These are phyloP conservation scores for Zosterops hypoxanthus DNA, from an alignment of 2,113 vertebrate species.

Conservation along the genomic window DNA sequence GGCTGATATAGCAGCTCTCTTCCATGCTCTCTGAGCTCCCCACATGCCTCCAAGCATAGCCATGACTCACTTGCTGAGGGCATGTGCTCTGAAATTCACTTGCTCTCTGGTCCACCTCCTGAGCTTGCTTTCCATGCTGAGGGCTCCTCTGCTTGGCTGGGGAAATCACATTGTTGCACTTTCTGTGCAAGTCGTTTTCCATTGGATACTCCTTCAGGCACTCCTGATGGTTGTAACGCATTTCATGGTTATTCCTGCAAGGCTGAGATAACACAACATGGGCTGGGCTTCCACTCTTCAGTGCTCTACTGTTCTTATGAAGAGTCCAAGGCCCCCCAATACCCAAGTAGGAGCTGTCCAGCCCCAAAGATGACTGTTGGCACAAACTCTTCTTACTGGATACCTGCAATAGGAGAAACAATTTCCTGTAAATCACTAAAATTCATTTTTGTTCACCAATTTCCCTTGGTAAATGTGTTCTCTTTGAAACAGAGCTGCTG, in stretches of 20 bases:
- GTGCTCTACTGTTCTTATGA: constrained; percentile 25
- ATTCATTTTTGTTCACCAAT: not conserved
- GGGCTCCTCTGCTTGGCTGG: constrained; percentile 1
- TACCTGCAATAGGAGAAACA: constrained; percentile 62
- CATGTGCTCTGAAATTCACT: not conserved
- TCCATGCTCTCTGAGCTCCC: not conserved
- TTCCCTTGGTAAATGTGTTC: not conserved
- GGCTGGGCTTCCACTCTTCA: constrained; percentile 18
- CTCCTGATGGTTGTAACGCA: not conserved
- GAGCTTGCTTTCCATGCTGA: not conserved
- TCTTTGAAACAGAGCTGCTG: not conserved
- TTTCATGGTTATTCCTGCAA: constrained; percentile 42
- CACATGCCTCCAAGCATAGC: constrained; percentile 1
- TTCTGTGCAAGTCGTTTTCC: constrained; percentile 28
- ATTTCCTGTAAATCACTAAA: not conserved
- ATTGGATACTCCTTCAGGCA: not conserved
- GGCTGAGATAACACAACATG: not conserved
- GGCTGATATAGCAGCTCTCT: not conserved
- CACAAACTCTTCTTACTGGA: constrained; percentile 26
- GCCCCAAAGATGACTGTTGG: not conserved
- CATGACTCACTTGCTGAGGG: not conserved
- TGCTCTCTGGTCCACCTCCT: not conserved
- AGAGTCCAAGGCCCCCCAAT: not conserved
- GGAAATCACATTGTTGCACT: constrained; percentile 30
- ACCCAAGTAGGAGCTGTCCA: constrained; percentile 62